phyloP scores from a whole-genome alignment of 2,113 vertebrate genomes.

The Clarias magur region DNA sequence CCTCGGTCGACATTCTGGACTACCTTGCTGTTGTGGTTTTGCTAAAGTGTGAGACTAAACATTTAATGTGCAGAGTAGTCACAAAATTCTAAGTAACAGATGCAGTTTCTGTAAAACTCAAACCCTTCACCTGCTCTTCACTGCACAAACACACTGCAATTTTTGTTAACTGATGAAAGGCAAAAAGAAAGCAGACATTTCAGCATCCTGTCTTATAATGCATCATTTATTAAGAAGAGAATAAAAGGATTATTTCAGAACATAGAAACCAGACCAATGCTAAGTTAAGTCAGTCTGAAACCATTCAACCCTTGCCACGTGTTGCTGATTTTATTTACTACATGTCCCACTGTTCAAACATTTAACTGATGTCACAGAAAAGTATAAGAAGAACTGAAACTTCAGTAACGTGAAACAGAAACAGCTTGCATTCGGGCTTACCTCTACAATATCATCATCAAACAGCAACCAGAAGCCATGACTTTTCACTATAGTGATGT shows the following conservation, averaged over 20 bases:
- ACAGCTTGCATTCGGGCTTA: conserved; percentile 52
- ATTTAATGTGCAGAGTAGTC: conserved; percentile 7
- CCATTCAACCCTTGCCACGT: neutral
- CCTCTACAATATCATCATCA: conserved; percentile 91
- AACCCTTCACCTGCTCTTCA: neutral
- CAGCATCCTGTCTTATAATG: neutral
- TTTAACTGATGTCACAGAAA: neutral
- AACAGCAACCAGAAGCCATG: conserved; percentile 92
- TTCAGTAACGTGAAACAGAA: neutral
- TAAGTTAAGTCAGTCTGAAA: neutral
- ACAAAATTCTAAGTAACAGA: conserved; percentile 12
- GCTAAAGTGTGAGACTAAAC: conserved; percentile 10
- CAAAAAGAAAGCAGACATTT: neutral
- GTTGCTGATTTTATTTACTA: neutral
- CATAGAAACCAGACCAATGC: neutral
- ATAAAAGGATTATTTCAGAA: conserved; percentile 19
- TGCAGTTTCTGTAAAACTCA: neutral
- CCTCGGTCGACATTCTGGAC: neutral
- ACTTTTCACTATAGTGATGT: conserved; percentile 93
- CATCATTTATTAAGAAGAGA: neutral
- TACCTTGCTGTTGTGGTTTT: conserved; percentile 13
- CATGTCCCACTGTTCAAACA: neutral
- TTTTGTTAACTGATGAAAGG: neutral
- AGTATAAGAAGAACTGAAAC: neutral
- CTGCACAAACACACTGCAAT: neutral